Base-by-base conservation (phyloP, 2,797 vertebrate genomes). In the Enteromius mattozi region DNA sequence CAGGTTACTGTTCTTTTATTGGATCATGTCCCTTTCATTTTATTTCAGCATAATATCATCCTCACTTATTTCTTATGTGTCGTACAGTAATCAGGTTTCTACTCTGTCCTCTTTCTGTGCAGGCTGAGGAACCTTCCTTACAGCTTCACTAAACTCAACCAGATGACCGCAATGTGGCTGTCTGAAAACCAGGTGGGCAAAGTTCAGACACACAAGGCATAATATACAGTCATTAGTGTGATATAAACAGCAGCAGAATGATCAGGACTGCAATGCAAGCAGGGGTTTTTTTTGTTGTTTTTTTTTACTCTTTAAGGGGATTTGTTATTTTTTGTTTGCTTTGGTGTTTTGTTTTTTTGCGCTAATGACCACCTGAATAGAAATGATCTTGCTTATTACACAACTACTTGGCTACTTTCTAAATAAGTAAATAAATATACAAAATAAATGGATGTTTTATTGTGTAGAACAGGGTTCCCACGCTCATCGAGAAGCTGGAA, bases 121-220 rank as follows among this genome's bases (percentile, higher is more conserved):
- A 99, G 98, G 90, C 92, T 99, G 90, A 99, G 95, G 93, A 97
- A 96, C 93, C 96, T 99, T 86, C 98, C 98, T 4, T 99, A 97
- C 94, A 98, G 95, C 84, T 99, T 99, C 93, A 99, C 97, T 86
- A 97, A 97, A 87, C 94, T 99, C 75, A 97, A 94, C 76, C 97
- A 99, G 74, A 96, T 99, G 92, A 99, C 98, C 69, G 98, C 98
- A 16, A 98, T 99, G 97, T 99, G 98, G 98, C 95, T 99, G 74
- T 99, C 98, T 80, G 98, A 99, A 93, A 99, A 99, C 92, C 98
- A 99, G 97, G 98, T 99, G 88, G 89, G 90, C 6, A 72, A 33
- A 51, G 6, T 12, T 65, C n/a, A 66, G 21, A 21, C 24, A 37
- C 2, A 13, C 74, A 16, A 3, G 37, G 5, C 13, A 24, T 19